Conservation (phyloP, 2,888 invertebrate species). For the Strigamia crassipes region DNA sequence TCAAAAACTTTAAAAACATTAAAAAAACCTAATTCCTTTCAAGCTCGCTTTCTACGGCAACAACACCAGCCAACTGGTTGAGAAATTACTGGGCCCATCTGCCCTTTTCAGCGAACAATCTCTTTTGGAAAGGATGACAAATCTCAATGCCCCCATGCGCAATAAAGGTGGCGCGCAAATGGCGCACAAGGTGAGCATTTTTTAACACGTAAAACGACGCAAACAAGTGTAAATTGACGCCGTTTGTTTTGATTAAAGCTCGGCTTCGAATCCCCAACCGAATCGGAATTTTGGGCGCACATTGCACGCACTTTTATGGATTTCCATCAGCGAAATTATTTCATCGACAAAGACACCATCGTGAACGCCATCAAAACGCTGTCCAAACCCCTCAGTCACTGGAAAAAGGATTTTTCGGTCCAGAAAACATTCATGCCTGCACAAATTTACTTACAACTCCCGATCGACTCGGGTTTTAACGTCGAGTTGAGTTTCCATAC, state of each 20-base stretch:
- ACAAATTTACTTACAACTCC: background rate
- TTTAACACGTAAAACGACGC: background rate
- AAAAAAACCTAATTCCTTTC: no score
- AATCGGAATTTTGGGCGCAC: background rate
- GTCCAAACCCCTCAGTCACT: background rate
- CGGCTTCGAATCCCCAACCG: background rate
- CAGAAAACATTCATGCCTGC: background rate
- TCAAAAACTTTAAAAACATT: no score
- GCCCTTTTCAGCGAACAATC: background rate
- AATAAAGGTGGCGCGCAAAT: background rate
- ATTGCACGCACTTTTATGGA: conserved; percentile 6
- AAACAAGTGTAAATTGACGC: background rate
- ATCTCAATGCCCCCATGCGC: background rate
- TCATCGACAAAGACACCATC: background rate
- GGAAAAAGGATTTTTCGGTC: background rate
- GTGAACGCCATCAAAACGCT: background rate
- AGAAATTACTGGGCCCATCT: background rate
- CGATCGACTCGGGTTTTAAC: background rate
- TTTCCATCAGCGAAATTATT: background rate
- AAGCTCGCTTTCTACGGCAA: background rate
- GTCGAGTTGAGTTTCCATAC: background rate
- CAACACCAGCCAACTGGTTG: background rate
- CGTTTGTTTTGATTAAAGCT: background rate
- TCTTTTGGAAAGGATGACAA: background rate
- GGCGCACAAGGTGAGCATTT: background rate